Base-by-base conservation (phyloP, 2,797 vertebrate species). In the Anomalospiza imberbis region DNA sequence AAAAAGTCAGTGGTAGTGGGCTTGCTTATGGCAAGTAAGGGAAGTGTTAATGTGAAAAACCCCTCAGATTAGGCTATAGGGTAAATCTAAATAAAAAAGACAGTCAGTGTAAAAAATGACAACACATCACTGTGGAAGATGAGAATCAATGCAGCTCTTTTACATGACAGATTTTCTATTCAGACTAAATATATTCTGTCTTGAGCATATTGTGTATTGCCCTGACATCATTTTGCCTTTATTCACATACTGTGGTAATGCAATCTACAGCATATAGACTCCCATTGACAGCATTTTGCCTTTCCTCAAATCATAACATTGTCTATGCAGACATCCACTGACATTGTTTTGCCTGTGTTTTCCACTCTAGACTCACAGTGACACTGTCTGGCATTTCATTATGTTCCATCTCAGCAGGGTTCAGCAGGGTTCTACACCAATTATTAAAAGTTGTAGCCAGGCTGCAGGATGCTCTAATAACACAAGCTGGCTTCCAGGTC, bases 171-270 rank as follows among this genome's bases (percentile, higher is more conserved):
- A 89, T 80, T 87, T 91, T 91, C 68, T 87, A 93, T 95, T 97
- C 83, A 94, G 60, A 78, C 89, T 78, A 84, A 92, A 97, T 96
- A 95, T 92, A 96, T 95, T 96, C 86, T 93, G 71, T 76, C 89
- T 96, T 57, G 70, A 95, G 87, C 66, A 96, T 96, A 93, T 89
- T 93, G 78, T 95, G 83, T 88, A 94, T 96, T 92, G 85, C 85
- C 91, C 92, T 95, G 91, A 97, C 89, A 93, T 71, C 28, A 76
- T 91, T 96, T 97, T 97, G 95, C 94, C 81, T 97, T 96, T 84
- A 88, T 95, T 96, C 95, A 16, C 77, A 94, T 93, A 51, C 79
- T 90, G 72, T 88, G 62, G 77, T 78, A 94, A 88, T 89, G 85
- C 65, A 96, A 85, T 96, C 84, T 97, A 63, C 95, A 93, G 84